phyloP scores from a whole-genome alignment of 1,140 invertebrate species.

The Grapholita molesta region DNA sequence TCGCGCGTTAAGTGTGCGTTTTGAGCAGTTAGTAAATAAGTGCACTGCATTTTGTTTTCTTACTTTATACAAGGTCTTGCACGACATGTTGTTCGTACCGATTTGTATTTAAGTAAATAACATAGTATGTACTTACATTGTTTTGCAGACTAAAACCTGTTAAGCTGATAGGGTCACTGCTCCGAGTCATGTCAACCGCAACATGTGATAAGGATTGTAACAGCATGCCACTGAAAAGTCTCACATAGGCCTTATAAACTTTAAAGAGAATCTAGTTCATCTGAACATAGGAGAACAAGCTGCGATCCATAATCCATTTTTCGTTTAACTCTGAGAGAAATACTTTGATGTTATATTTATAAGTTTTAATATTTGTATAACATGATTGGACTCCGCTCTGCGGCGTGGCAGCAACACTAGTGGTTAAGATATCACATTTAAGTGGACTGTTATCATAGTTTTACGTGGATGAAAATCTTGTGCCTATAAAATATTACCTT shows the following conservation, averaged over 20 bases:
- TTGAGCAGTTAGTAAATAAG: background rate
- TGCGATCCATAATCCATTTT: background rate
- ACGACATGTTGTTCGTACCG: background rate
- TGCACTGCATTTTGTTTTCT: background rate
- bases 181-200: background rate
- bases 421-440: conserved; percentile 19
- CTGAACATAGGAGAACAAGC: background rate
- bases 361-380: background rate
- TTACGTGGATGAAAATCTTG: conserved; percentile 46
- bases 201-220: background rate
- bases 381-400: background rate
- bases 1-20: background rate
- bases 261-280: background rate
- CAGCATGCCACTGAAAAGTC: background rate
- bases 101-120: background rate
- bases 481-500: conserved; percentile 62
- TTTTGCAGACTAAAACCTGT: background rate
- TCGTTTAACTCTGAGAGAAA: background rate
- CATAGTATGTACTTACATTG: background rate
- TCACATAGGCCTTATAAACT: background rate
- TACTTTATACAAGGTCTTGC: background rate
- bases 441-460: conserved; percentile 61
- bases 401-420: background rate
- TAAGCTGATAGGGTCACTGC: background rate
- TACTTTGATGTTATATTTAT: background rate